Conservation (phyloP, 2,113 vertebrate genomes). For the Pteruthius melanotis region DNA sequence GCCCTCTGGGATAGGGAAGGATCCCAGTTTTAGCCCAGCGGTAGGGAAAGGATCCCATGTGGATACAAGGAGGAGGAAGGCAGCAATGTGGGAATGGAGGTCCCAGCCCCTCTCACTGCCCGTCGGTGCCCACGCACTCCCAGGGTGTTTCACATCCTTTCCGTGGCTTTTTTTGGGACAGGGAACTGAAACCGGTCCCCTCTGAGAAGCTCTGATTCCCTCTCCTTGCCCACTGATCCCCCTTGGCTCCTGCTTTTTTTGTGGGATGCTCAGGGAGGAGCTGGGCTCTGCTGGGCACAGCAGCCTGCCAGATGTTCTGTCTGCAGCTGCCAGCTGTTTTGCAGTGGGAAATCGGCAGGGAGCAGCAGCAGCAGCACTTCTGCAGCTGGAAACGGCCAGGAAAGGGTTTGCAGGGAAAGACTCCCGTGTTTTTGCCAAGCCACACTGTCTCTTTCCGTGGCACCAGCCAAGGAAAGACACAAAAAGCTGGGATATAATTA, state of each 20-base stretch:
- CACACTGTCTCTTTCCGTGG: not conserved
- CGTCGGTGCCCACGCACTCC: rapidly evolving
- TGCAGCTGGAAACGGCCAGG: not conserved
- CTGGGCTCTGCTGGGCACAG: not conserved
- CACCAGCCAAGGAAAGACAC: not conserved
- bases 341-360: not conserved
- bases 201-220: not conserved
- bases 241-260: not conserved
- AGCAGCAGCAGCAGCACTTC: not conserved
- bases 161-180: not conserved
- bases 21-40: not conserved
- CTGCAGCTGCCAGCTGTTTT: not conserved
- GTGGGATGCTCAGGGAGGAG: not conserved
- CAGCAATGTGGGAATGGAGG: not conserved
- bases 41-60: not conserved
- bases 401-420: not conserved
- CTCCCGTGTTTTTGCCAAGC: not conserved
- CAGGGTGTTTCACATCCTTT: not conserved
- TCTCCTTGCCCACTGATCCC: not conserved
- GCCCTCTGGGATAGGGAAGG: not conserved
- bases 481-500: not conserved
- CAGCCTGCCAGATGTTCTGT: not conserved
- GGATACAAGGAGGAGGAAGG: not conserved
- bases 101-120: rapidly evolving
- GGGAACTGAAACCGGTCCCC: not conserved